Percentiles rank a stretch among this genome's conserved stretches.
Evolutionary conservation across 2,888 invertebrate species (phyloP).

Genomic region (Nomada ferruginata): DNA sequence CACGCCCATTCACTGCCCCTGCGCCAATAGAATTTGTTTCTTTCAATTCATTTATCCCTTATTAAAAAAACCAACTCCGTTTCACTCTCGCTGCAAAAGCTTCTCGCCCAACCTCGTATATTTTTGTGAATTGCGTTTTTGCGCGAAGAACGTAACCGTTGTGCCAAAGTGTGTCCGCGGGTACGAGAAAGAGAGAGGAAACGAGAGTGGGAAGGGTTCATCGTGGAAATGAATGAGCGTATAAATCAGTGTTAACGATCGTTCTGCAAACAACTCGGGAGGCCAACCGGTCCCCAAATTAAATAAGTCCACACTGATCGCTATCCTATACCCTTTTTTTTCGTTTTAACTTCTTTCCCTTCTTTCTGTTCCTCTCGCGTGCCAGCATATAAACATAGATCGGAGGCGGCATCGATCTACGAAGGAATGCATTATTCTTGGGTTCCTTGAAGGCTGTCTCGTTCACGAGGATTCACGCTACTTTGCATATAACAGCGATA

Average conservation of each 20-base stretch:
- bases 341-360: neutral
- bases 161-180: neutral
- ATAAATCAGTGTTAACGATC: slow-evolving; percentile 77
- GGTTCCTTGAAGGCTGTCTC: slow-evolving; percentile 33
- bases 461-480: slow-evolving; percentile 62
- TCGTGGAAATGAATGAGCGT: slow-evolving; percentile 71
- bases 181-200: neutral
- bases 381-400: slow-evolving; percentile 5
- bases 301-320: slow-evolving; percentile 71
- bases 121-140: slow-evolving; percentile 8
- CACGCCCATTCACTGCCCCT: no score
- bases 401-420: slow-evolving; percentile 55
- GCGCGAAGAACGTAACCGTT: neutral
- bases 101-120: slow-evolving; percentile 31
- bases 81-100: slow-evolving; percentile 22
- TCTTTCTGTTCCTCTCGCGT: neutral
- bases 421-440: slow-evolving; percentile 63
- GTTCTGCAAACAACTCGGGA: slow-evolving; percentile 68
- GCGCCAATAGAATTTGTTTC: no score
- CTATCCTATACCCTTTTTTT: slow-evolving; percentile 48
- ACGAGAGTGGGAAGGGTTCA: slow-evolving; percentile 39
- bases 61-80: slow-evolving; percentile 26
- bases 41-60: slow-evolving; percentile 8
- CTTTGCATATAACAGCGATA: slow-evolving; percentile 78
- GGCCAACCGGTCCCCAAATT: slow-evolving; percentile 67